A percentile compares a stretch with the other conserved stretches of the same genome.
Conservation (phyloP, 2,888 invertebrate genomes). For the Toxonevra muliebris region DNA sequence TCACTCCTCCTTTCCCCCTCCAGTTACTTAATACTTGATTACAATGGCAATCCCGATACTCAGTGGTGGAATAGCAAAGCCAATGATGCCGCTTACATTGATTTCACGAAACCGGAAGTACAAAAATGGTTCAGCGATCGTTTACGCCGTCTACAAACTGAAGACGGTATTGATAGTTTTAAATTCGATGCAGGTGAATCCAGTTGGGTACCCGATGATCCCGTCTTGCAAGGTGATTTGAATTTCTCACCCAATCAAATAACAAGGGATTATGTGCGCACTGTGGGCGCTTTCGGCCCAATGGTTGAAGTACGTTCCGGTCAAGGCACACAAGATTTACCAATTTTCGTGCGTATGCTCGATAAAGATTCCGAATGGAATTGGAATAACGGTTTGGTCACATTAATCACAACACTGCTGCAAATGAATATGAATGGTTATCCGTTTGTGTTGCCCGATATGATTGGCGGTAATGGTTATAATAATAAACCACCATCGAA, state of each 20-base stretch:
- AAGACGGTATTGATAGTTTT: constrained; percentile 76
- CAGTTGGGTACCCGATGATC: constrained; percentile 70
- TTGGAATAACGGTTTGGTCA: constrained; percentile 73
- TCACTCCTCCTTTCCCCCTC: not conserved
- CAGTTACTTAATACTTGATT: constrained; percentile 65
- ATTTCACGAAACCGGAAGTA: constrained; percentile 74
- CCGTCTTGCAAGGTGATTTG: constrained; percentile 68
- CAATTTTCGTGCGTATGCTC: constrained; percentile 77
- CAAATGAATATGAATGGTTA: constrained; percentile 65
- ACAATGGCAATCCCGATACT: constrained; percentile 61
- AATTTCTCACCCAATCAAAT: constrained; percentile 64
- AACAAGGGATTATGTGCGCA: constrained; percentile 67
- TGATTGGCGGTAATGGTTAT: constrained; percentile 76
- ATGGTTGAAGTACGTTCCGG: constrained; percentile 76
- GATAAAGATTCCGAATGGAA: constrained; percentile 77
- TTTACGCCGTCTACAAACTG: constrained; percentile 67
- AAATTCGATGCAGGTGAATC: constrained; percentile 83
- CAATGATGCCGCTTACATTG: constrained; percentile 69
- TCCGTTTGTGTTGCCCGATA: constrained; percentile 80
- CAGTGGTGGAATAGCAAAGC: constrained; percentile 66
- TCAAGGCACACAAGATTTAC: constrained; percentile 71
- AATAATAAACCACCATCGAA: constrained; percentile 67
- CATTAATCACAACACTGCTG: constrained; percentile 71
- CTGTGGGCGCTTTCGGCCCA: constrained; percentile 68
- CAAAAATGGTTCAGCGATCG: constrained; percentile 68